Evolutionary conservation across 2,113 vertebrate species (phyloP).

Genomic region (Rousettus leschenaultii): DNA sequence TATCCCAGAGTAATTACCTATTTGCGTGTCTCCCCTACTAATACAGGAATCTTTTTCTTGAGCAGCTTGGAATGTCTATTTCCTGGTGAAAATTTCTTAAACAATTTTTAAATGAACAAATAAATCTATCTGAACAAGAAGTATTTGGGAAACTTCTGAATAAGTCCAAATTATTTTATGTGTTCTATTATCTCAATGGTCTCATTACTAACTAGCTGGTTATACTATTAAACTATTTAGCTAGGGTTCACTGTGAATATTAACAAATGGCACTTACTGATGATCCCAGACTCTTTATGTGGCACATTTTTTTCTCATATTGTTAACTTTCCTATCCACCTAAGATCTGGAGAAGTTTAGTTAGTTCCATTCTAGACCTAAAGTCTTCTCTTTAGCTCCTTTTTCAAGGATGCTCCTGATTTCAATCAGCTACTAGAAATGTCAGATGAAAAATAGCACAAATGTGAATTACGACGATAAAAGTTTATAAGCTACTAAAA

Average conservation of each 20-base stretch:
- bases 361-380: background rate
- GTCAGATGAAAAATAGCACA: conserved; percentile 77
- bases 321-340: background rate
- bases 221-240: background rate
- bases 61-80: background rate
- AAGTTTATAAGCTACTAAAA: conserved; percentile 86
- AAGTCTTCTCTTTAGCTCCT: conserved; percentile 28
- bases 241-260: background rate
- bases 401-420: conserved; percentile 49
- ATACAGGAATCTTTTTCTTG: background rate
- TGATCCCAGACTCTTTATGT: background rate
- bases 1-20: background rate
- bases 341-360: background rate
- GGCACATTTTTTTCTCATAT: background rate
- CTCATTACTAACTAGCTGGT: background rate
- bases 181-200: background rate
- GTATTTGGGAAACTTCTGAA: background rate
- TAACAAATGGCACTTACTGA: background rate
- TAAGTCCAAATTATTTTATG: background rate
- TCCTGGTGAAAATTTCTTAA: background rate
- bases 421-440: conserved; percentile 69
- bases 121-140: background rate
- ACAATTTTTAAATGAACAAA: conserved; percentile 18
- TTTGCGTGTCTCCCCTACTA: background rate
- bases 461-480: conserved; percentile 82